phyloP scores from a whole-genome alignment of 2,888 invertebrate species.

The Amblyjoppa fuscipennis region DNA sequence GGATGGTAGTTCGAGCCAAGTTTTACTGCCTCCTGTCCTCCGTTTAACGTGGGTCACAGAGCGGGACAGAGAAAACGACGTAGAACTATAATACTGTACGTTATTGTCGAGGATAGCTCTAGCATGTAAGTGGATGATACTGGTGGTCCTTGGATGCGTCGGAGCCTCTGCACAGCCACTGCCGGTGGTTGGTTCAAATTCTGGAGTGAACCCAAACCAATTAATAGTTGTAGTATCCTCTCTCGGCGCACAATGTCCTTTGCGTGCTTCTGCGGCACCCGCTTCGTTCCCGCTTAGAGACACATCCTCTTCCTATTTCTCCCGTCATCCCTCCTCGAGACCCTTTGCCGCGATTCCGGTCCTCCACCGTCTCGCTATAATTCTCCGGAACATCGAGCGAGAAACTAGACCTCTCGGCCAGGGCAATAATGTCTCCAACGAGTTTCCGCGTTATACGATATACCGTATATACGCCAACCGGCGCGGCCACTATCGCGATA shows the following conservation, averaged over 20 bases:
- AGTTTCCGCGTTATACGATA: slow-evolving; percentile 57
- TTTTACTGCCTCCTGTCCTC: slow-evolving; percentile 15
- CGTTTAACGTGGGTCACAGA: not conserved
- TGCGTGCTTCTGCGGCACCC: slow-evolving; percentile 22
- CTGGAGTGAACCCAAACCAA: slow-evolving; percentile 71
- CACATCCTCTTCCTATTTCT: slow-evolving; percentile 18
- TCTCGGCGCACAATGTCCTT: slow-evolving; percentile 44
- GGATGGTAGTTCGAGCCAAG: slow-evolving; percentile 49
- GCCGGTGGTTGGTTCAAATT: slow-evolving; percentile 58
- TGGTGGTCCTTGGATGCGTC: slow-evolving; percentile 31
- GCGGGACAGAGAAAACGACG: slow-evolving; percentile 27
- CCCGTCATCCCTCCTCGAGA: slow-evolving; percentile 34
- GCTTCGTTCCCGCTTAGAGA: not conserved
- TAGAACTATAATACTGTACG: slow-evolving; percentile 46
- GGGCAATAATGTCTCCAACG: slow-evolving; percentile 57
- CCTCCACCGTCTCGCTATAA: slow-evolving; percentile 53
- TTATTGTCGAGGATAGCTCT: slow-evolving; percentile 59
- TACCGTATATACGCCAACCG: slow-evolving; percentile 15
- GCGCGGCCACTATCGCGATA: slow-evolving; percentile 42
- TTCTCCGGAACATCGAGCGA: slow-evolving; percentile 41
- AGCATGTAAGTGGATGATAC: slow-evolving; percentile 63
- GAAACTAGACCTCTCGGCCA: slow-evolving; percentile 35
- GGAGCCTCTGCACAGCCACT: slow-evolving; percentile 39
- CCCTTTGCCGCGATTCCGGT: slow-evolving; percentile 47
- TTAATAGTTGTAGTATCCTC: slow-evolving; percentile 73